These are phyloP conservation scores for Istiophorus platypterus DNA, from an alignment of 2,113 vertebrate genomes.

Conservation along the genomic window DNA sequence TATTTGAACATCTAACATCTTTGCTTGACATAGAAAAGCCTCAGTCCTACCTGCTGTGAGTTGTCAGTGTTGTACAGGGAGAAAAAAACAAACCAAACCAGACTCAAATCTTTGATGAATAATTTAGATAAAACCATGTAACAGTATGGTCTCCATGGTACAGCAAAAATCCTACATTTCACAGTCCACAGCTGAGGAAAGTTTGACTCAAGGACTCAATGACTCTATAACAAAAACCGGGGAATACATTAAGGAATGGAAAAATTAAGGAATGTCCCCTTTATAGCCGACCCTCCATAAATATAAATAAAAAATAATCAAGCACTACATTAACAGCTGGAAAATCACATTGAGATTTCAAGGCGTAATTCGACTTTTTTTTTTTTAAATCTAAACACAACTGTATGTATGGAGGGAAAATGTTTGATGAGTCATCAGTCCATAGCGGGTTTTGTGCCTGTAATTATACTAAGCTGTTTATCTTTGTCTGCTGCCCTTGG, in stretches of 20 bases:
- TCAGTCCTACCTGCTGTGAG: not conserved
- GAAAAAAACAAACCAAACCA: too few relatives aligned
- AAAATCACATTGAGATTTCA: not conserved
- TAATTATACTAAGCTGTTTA: slow-evolving; percentile 30
- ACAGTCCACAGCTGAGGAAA: not conserved
- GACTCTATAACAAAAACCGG: too few relatives aligned
- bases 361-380: not conserved
- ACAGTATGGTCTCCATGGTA: not conserved
- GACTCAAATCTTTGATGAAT: not conserved
- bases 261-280: too few relatives aligned
- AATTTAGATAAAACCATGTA: not conserved
- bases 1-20: not conserved
- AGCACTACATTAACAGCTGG: not conserved
- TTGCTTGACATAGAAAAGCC: not conserved
- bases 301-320: not conserved
- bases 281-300: too few relatives aligned
- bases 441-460: slow-evolving; percentile 20
- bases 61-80: not conserved
- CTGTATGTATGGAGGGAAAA: not conserved
- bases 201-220: not conserved
- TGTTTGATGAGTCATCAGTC: slow-evolving; percentile 43
- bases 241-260: too few relatives aligned
- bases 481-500: slow-evolving; percentile 64
- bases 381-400: slow-evolving; percentile 13
- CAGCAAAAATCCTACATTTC: not conserved